Evolutionary conservation across 2,113 vertebrate species (phyloP), one percentile per base, ranked within the genome.

Genomic region (Pungitius pungitius): DNA sequence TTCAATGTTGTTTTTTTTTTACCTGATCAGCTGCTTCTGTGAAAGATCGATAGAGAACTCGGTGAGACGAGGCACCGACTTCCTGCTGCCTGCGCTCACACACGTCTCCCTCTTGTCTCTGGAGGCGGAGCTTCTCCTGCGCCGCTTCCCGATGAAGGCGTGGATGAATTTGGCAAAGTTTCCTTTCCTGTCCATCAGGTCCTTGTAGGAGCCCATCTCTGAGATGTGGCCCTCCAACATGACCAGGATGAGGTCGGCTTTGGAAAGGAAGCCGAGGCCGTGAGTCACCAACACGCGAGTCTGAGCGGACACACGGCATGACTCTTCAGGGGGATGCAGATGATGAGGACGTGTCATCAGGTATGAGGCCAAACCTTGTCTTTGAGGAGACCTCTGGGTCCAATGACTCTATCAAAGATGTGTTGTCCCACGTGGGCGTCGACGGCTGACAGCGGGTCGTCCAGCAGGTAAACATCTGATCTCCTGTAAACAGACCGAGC

Each of bases 231-330:
- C 96, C 0, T 95, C 91, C 22, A 92, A 92, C 96, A 98, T 94
- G 3, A 98, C 96, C 13, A 98, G 61, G 69, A 98, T 95, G 24
- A 93, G 82, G 39, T 98, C 95, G 81, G 93, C 92, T 60, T 95
- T 94, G 0, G 96, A 93, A 85, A 98, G 88, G 77, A 94, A 96
- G 73, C 95, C 95, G 78, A 97, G 75, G 0, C 95, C 88, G 0
- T 98, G 96, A 1, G 96, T 98, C 55, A 98, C 96, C 86, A 98
- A 89, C 62, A 98, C 82, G 1, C 96, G 93, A 0, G 96, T 97
- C 96, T 98, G 43, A 35, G 47, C 45, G 39, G 47, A 33, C 35
- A 68, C 37, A 40, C 27, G 0, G 26, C 2, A 24, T 22, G 30
- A 35, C 10, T 10, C n/a, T 3, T 37, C 22, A 35, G 33, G 33